Evolutionary conservation across 2,888 invertebrate genomes (phyloP), one percentile per base, ranked within the genome.

Genomic region (Cryptus armator): DNA sequence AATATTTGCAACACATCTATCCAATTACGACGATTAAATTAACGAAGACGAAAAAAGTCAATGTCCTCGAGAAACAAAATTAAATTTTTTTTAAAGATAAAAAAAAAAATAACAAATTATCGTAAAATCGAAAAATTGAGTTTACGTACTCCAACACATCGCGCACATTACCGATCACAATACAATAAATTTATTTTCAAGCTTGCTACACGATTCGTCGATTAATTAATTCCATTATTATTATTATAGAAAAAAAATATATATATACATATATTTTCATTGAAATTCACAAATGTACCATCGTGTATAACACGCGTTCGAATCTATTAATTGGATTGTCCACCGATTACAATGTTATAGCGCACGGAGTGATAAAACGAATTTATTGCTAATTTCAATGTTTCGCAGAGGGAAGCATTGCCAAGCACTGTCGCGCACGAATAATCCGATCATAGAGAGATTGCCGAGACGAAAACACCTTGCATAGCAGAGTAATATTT

Each of bases 351-450:
- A 62, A 82, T 64, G 79, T 79, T 85, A 76, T 72, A 56, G 62
- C 62, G 66, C 75, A 71, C 14, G 75, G 75, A 51, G 70, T 59
- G 85, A 85, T 85, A 75, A 85, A 85, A 72, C 79, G 32, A 85
- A 85, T 85, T 85, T 82, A 85, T 85, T 79, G 67, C 85, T 79
- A 85, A 82, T 79, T 85, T 72, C 71, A 76, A 78, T 82, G 66
- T 79, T 71, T 68, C 46, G 67, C 24, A 71, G 9, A 16, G 5
- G 29, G 59, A 14, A 6, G 12, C n/a, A 48, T 48, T 56, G 12
- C 12, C 24, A 53, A 59, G 14, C 29, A 66, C 9, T 16, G 32
- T 14, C 32, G 32, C 32, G 24, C 48, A 68, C 44, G 53, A 29
- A 75, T 81, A 81, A 84, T 82, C 44, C 77, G 75, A 75, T 85